Conservation (phyloP, 2,888 invertebrate species). For the Pammene fasciana region DNA sequence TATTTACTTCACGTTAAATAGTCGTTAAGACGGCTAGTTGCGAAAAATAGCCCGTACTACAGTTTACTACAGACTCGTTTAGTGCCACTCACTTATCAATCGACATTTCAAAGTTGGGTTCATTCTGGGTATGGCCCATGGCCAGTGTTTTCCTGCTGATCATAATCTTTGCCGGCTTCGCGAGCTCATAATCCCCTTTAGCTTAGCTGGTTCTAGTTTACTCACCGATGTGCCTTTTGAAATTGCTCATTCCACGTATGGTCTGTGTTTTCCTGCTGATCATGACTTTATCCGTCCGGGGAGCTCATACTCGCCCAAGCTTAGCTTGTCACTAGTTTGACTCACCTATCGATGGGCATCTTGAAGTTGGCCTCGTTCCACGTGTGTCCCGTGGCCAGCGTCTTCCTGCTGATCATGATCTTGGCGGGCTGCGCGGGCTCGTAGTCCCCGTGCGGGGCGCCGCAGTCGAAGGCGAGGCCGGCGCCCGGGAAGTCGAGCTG, state of each 20-base stretch:
- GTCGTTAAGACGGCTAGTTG: no score
- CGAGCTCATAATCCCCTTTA: no score
- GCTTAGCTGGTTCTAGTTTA: no score
- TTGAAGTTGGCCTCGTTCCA: constrained; percentile 79
- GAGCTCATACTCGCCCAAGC: constrained; percentile 6
- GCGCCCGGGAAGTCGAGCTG: constrained; percentile 72
- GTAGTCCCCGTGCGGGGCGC: constrained; percentile 62
- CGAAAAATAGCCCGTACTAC: no score
- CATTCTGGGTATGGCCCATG: no score
- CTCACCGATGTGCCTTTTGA: constrained; percentile 75
- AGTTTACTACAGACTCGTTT: no score
- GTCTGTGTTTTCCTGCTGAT: constrained; percentile 79
- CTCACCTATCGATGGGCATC: constrained; percentile 75
- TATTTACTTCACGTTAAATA: no score
- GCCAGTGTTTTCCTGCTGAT: no score
- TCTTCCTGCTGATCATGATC: constrained; percentile 78
- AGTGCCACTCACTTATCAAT: no score
- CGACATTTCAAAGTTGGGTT: no score
- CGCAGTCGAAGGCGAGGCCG: constrained; percentile 66
- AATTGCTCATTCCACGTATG: constrained; percentile 79
- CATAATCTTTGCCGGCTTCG: no score
- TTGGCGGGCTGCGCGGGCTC: constrained; percentile 72
- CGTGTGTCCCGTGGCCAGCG: constrained; percentile 74
- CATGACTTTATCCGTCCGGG: constrained; percentile 75
- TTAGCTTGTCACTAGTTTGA: neutral